These are phyloP conservation scores for Pterostichus madidus DNA, from an alignment of 2,888 invertebrate species.

Conservation along the genomic window DNA sequence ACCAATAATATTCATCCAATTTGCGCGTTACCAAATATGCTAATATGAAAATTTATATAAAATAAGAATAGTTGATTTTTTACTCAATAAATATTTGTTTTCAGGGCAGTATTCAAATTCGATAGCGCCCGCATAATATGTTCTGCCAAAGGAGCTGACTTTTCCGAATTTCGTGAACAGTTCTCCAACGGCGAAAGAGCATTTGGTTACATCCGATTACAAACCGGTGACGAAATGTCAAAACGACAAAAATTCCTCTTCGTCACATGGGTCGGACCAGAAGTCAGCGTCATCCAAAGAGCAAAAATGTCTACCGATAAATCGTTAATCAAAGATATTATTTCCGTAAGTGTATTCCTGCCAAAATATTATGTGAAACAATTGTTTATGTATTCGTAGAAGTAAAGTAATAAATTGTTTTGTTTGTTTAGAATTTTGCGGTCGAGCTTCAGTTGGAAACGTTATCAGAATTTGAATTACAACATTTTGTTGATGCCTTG, in stretches of 20 bases:
- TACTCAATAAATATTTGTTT: slow-evolving; percentile 66
- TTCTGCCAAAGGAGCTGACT: slow-evolving; percentile 84
- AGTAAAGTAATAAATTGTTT: slow-evolving; percentile 35
- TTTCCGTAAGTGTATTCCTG: slow-evolving; percentile 81
- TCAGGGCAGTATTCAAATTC: slow-evolving; percentile 88
- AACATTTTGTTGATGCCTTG: slow-evolving; percentile 84
- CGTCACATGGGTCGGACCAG: slow-evolving; percentile 88
- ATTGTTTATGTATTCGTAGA: slow-evolving; percentile 9
- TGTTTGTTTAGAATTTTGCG: slow-evolving; percentile 85
- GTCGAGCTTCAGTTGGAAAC: slow-evolving; percentile 87
- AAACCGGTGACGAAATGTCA: slow-evolving; percentile 91
- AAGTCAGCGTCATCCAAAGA: slow-evolving; percentile 87
- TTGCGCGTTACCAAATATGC: too few relatives aligned
- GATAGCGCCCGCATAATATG: slow-evolving; percentile 84
- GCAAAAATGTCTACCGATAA: slow-evolving; percentile 92
- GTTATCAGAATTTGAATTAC: slow-evolving; percentile 84
- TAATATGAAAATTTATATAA: too few relatives aligned
- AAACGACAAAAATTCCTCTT: slow-evolving; percentile 89
- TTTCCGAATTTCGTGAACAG: slow-evolving; percentile 84
- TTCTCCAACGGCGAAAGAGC: slow-evolving; percentile 87
- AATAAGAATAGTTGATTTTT: too few relatives aligned
- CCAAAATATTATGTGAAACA: not conserved
- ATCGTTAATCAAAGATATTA: slow-evolving; percentile 86
- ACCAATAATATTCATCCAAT: too few relatives aligned
- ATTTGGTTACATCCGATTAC: slow-evolving; percentile 87